phyloP scores from a whole-genome alignment of 2,797 vertebrate species.

The Brachyalestes nurse region DNA sequence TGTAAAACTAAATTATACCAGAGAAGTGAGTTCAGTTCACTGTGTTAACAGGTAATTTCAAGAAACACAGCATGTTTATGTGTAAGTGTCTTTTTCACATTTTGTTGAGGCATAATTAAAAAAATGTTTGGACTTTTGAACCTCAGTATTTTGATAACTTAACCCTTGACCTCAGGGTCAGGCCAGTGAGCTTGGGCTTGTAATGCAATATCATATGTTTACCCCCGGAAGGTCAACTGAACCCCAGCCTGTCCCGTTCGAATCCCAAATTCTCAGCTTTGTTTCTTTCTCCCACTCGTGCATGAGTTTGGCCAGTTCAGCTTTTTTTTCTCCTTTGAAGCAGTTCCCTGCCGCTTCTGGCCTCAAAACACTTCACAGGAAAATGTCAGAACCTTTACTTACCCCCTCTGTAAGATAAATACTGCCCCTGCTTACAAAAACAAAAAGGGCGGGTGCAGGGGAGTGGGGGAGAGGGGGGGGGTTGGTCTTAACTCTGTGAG shows the following conservation, averaged over 20 bases:
- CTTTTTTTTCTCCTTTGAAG: constrained; percentile 18
- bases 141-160: background rate
- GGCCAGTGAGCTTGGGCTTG: background rate
- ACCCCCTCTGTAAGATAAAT: constrained; percentile 68
- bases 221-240: background rate
- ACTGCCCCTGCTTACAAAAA: constrained; percentile 75
- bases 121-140: background rate
- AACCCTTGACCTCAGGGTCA: constrained; percentile 27
- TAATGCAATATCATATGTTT: constrained; percentile 15
- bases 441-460: constrained; percentile 64
- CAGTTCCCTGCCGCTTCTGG: constrained; percentile 25
- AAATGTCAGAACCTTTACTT: constrained; percentile 72
- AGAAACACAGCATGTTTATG: background rate
- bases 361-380: constrained; percentile 46
- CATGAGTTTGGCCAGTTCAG: background rate
- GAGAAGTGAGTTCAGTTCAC: background rate
- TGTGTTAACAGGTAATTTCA: background rate
- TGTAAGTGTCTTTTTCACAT: no score
- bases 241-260: background rate
- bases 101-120: no score
- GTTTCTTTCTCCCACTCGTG: constrained; percentile 1
- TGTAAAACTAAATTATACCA: background rate
- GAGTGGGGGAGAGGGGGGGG: background rate
- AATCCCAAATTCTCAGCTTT: constrained; percentile 16
- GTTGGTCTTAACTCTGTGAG: constrained; percentile 70